Percentiles rank a stretch among this genome's conserved stretches.
These are phyloP conservation scores for Fistularia tabacaria DNA, from an alignment of 2,797 vertebrate genomes.

Conservation along the genomic window DNA sequence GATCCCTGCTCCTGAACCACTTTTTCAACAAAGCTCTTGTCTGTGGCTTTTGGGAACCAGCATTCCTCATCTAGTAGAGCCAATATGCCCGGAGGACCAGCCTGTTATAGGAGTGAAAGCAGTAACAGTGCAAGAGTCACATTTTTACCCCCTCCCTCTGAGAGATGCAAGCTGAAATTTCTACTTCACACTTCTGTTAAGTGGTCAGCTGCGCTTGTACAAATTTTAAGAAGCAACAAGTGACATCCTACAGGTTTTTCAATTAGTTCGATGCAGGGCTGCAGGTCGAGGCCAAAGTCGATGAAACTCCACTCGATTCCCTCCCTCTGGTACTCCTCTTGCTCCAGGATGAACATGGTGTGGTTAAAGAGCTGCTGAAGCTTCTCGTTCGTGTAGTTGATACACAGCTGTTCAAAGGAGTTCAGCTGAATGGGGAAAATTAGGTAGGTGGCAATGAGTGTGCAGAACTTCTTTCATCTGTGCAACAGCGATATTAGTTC, in stretches of 20 bases:
- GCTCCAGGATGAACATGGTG: conserved; percentile 98
- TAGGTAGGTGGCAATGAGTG: not conserved
- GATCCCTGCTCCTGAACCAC: conserved; percentile 92
- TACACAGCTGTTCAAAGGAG: conserved; percentile 96
- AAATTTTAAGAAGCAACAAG: not conserved
- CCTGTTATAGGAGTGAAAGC: conserved; percentile 60
- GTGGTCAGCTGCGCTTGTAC: not conserved
- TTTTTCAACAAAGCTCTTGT: conserved; percentile 96
- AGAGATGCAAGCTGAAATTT: not conserved
- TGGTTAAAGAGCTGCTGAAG: conserved; percentile 99
- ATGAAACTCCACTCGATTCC: conserved; percentile 99
- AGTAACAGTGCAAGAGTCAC: not conserved
- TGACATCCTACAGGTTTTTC: conserved; percentile 81
- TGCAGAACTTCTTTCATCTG: no score
- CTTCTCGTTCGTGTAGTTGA: conserved; percentile 99
- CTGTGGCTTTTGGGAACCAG: conserved; percentile 98
- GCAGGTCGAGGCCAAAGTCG: conserved; percentile 94
- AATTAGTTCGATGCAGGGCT: conserved; percentile 97
- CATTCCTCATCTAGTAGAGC: conserved; percentile 96
- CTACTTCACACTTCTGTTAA: not conserved
- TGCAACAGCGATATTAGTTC: no score
- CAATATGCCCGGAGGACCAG: conserved; percentile 90
- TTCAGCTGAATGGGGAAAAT: conserved; percentile 78
- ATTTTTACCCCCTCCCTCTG: not conserved
- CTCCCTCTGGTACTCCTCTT: conserved; percentile 97